Evolutionary conservation across 2,888 invertebrate species (phyloP), one percentile per base, ranked within the genome.

Genomic region (Agonopterix heracliana): DNA sequence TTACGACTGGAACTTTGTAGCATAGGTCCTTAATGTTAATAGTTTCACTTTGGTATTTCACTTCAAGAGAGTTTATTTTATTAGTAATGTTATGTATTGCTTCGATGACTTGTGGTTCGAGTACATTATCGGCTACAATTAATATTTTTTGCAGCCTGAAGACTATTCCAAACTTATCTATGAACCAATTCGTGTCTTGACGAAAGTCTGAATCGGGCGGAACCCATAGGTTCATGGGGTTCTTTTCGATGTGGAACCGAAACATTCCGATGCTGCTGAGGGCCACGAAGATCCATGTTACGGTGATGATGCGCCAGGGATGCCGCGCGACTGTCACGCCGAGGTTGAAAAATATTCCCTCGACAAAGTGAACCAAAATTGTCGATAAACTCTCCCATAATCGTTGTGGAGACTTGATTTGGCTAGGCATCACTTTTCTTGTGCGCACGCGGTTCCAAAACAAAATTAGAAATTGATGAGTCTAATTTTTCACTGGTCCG

Each of bases 201-300:
- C 90, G 89, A 68, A 93, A 95, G 53, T 92, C 90, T 0, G 94
- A 93, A 41, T 93, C 90, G 41, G 91, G 91, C 9, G 94, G 94
- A 14, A 94, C 92, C 95, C 95, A 95, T 57, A 95, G 77, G 64
- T 92, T 93, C 63, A 94, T 77, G 0, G 94, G 94, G 77, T 93
- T 92, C 66, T 92, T 93, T 78, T 95, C 94, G 71, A 92, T 91
- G 53, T 91, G 89, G 75, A 94, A 94, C 60, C 88, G 83, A 17
- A 92, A 66, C 46, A 93, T 81, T 36, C 94, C 94, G 51, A 90
- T 68, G 48, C 90, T 81, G 65, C 92, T 92, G 11, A 92, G 41
- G 9, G 90, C 56, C 13, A 93, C 90, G 55, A 92, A 76, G 9
- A 83, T 53, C 68, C 92, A 81, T 65, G 91, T 90, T 54, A 90